Conservation (phyloP, 2,888 invertebrate genomes). For the Saturnia japonica region DNA sequence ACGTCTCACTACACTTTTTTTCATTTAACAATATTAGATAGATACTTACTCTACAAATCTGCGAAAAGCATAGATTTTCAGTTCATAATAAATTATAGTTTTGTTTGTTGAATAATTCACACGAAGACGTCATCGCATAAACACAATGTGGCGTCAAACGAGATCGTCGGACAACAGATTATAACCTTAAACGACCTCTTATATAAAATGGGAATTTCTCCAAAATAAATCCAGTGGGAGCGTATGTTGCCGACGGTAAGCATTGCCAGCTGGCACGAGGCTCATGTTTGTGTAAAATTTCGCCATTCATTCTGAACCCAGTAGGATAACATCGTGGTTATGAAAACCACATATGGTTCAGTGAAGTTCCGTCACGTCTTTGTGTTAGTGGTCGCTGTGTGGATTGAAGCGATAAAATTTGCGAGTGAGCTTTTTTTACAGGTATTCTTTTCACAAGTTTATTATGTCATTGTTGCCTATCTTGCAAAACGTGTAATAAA, state of each 20-base stretch:
- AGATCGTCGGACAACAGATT: conserved; percentile 2
- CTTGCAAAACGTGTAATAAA: neutral
- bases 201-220: conserved; percentile 32
- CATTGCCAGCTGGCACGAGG: conserved; percentile 34
- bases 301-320: conserved; percentile 4
- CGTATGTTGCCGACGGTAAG: conserved; percentile 22
- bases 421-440: conserved; percentile 28
- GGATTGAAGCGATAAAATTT: conserved; percentile 36
- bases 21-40: neutral
- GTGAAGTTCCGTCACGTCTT: conserved; percentile 33
- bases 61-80: neutral
- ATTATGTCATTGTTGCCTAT: neutral
- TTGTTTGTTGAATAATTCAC: conserved; percentile 5
- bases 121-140: conserved; percentile 13
- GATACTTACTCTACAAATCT: neutral
- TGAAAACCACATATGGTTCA: conserved; percentile 32
- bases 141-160: conserved; percentile 13
- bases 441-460: conserved; percentile 26
- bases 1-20: too few relatives aligned
- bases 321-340: conserved; percentile 29
- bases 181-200: conserved; percentile 15
- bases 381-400: conserved; percentile 36
- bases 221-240: conserved; percentile 36
- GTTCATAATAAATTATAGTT: neutral
- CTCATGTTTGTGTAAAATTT: conserved; percentile 24